Conservation (phyloP, 64 coral and sea anemone genomes). For the Actinia equina region DNA sequence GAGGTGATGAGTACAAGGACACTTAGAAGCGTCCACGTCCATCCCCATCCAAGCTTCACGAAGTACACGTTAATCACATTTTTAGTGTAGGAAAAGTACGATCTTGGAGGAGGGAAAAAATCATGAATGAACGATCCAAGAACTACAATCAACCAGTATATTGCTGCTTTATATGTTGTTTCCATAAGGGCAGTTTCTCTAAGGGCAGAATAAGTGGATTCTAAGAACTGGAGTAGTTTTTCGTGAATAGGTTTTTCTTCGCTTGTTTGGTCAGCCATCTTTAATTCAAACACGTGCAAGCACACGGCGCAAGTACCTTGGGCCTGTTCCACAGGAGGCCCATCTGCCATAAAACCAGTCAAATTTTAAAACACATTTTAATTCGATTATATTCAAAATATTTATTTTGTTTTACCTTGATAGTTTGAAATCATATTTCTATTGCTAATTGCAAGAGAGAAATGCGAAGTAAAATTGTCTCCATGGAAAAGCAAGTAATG, state of each 20-base stretch:
- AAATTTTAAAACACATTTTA: no score
- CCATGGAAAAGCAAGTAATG: no score
- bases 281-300: no score
- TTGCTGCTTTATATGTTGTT: conserved; percentile 36
- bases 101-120: conserved; percentile 52
- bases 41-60: conserved; percentile 76
- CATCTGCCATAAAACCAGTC: no score
- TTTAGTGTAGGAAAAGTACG: conserved; percentile 72
- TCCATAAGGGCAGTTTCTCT: conserved; percentile 17
- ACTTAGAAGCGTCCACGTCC: conserved; percentile 60
- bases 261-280: neutral
- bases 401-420: no score
- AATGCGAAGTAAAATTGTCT: no score
- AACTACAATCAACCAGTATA: conserved; percentile 80
- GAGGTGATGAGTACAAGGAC: conserved; percentile 42
- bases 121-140: conserved; percentile 72
- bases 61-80: conserved; percentile 92
- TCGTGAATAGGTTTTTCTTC: neutral
- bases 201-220: neutral
- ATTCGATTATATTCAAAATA: no score
- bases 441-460: no score
- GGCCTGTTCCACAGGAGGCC: no score
- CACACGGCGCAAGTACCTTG: no score
- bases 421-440: no score
- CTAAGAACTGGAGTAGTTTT: neutral